phyloP scores from a whole-genome alignment of 2,113 vertebrate genomes.

The Perccottus glenii region DNA sequence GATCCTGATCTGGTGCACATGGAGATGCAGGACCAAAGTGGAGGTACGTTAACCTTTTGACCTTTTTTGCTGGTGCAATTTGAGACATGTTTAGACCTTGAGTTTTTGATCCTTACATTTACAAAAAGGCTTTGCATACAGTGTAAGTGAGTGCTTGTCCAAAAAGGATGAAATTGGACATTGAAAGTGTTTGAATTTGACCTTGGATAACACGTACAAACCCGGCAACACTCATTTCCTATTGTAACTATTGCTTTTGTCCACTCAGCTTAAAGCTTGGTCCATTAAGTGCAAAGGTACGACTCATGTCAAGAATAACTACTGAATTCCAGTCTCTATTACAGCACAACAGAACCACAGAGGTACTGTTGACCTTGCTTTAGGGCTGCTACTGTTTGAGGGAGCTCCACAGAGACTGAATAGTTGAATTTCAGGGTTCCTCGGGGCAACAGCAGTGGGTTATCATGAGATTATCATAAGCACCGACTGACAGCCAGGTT shows the following conservation, averaged over 20 bases:
- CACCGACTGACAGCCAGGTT: constrained; percentile 40
- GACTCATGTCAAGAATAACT: neutral
- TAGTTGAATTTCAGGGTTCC: constrained; percentile 7
- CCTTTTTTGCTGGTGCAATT: neutral
- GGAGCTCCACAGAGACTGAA: constrained; percentile 7
- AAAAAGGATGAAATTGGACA: no score
- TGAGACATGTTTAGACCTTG: no score
- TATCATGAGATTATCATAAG: constrained; percentile 33
- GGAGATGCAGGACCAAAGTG: constrained; percentile 91
- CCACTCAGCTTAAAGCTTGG: neutral
- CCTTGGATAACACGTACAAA: neutral
- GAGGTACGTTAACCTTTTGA: constrained; percentile 78
- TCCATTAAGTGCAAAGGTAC: neutral
- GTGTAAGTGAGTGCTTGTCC: no score
- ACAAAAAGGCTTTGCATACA: no score
- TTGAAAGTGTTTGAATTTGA: neutral
- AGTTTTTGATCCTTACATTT: no score
- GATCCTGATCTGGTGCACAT: constrained; percentile 93
- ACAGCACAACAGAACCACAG: neutral
- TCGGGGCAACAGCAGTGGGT: constrained; percentile 9
- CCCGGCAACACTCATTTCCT: neutral
- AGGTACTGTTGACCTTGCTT: constrained; percentile 26
- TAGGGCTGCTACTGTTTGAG: constrained; percentile 3
- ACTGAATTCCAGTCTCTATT: neutral
- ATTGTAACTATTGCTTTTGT: neutral